Evolutionary conservation across 2,113 vertebrate genomes (phyloP), one percentile per base, ranked within the genome.

Genomic region (Sapayoa aenigma): DNA sequence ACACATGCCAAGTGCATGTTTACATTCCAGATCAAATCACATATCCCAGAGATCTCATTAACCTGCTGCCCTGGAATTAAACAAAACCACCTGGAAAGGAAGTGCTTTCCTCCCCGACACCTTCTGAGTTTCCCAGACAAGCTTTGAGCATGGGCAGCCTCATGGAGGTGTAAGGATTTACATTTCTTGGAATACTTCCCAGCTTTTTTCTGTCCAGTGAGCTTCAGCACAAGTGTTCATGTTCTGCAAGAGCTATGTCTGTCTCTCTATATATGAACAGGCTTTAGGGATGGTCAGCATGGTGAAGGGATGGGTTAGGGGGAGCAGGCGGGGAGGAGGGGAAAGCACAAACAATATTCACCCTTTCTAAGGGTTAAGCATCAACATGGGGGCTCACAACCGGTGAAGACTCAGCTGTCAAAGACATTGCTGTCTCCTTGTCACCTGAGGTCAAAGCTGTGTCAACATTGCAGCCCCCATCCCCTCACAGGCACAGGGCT

Each of bases 21-120:
- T 96, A 92, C 91, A 90, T 75, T 94, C 90, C 87, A 84, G 96
- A 95, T 96, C 72, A 84, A 94, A 83, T 63, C 47, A 23, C 86
- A 71, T 44, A 86, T 94, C 92, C 91, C 87, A 80, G 76, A 53
- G 52, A 97, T 94, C 95, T 94, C 92, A 93, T 96, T 96, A 97
- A 96, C 94, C 93, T 94, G 84, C 80, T 76, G 90, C 95, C 93
- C 94, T 88, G 79, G 73, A 92, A 96, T 91, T 60, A 84, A 96
- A 93, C 81, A 91, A 84, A 95, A 76, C 89, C 95, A 97, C 87
- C 90, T 94, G 89, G 53, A 94, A 65, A 88, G 74, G 87, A 86
- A 95, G 82, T 0, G 4, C 47, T n/a, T 84, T 71, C 85, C 90
- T 82, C 88, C 77, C 21, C 0, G 0, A n/a, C 79, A 79, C 42